phyloP scores from a whole-genome alignment of 2,113 vertebrate genomes.

The Callipepla squamata region DNA sequence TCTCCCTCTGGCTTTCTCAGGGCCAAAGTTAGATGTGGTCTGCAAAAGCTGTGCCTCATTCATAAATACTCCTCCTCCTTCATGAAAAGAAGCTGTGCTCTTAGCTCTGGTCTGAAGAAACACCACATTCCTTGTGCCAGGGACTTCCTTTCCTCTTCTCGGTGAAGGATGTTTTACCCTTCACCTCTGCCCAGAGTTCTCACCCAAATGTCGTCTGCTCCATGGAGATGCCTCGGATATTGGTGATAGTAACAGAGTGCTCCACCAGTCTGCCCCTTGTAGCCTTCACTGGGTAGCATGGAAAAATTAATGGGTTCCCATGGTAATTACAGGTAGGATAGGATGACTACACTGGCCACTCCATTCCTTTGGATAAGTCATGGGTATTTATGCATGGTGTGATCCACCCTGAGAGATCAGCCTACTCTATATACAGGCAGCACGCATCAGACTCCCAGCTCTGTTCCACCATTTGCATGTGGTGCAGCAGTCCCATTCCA shows the following conservation, averaged over 20 bases:
- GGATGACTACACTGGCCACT: neutral
- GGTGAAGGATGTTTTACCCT: neutral
- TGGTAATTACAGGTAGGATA: constrained; percentile 46
- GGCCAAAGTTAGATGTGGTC: neutral
- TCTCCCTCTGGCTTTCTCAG: neutral
- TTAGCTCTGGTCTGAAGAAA: neutral
- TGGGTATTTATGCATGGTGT: neutral
- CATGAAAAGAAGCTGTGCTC: neutral
- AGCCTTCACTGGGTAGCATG: neutral
- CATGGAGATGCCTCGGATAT: neutral
- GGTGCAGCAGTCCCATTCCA: neutral
- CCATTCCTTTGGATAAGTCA: constrained; percentile 31
- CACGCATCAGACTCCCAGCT: neutral
- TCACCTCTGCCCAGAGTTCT: neutral
- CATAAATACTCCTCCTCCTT: neutral
- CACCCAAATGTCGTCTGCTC: neutral
- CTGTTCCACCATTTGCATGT: neutral
- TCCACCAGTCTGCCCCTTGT: neutral
- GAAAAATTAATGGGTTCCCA: constrained; percentile 27
- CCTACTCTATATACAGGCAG: neutral
- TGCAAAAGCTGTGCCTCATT: neutral
- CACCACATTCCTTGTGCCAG: neutral
- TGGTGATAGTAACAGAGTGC: neutral
- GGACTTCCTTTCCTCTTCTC: accelerated
- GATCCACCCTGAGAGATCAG: neutral